A percentile compares a stretch with the other conserved stretches of the same genome.
phyloP scores from a whole-genome alignment of 2,113 vertebrate genomes.

The Mus musculus region GRCm39 chr5:60407501-60408000 shows the following conservation, averaged over 20 bases:
- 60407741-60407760: not conserved
- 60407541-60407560: not conserved
- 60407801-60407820: not conserved
- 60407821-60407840: not conserved
- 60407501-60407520: not conserved
- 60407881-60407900: not conserved
- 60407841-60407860: not conserved
- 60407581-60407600: not conserved
- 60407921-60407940: too few species aligned
- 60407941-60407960: not conserved
- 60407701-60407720: not conserved
- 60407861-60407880: not conserved
- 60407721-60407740: not conserved
- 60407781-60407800: not conserved
- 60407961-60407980: not conserved
- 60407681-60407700: not conserved
- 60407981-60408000: not conserved
- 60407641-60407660: not conserved
- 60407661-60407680: not conserved
- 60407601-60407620: slow-evolving; percentile 10
- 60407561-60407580: not conserved
- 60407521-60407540: not conserved
- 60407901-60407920: not conserved
- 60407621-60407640: not conserved
- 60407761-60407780: not conserved